Evolutionary conservation across 2,888 invertebrate species (phyloP).

Genomic region (Habroteleia sp.): DNA sequence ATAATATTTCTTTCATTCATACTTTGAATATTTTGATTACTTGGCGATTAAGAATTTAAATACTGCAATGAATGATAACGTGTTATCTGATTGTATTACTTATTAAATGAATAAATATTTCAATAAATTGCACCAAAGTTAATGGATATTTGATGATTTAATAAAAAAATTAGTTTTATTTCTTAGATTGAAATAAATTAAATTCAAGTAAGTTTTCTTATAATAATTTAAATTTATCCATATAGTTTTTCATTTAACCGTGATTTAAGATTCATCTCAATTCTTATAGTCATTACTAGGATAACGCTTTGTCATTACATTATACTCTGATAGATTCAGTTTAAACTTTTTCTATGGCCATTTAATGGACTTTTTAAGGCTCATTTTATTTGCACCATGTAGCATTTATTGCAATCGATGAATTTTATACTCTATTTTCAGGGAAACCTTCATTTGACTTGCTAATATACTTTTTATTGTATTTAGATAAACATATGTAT

Average conservation of each 20-base stretch:
- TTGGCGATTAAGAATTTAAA: too few species aligned
- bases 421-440: conserved; percentile 11
- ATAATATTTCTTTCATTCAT: too few species aligned
- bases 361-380: conserved; percentile 24
- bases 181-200: too few species aligned
- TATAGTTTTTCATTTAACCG: conserved; percentile 17
- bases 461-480: conserved; percentile 8
- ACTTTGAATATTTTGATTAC: too few species aligned
- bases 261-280: conserved; percentile 24
- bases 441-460: conserved; percentile 16
- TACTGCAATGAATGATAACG: too few species aligned
- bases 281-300: conserved; percentile 16
- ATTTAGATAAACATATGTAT: conserved; percentile 12
- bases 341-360: conserved; percentile 26
- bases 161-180: too few species aligned
- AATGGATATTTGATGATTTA: too few species aligned
- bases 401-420: conserved; percentile 26
- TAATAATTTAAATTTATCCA: too few species aligned
- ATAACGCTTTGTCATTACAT: conserved; percentile 43
- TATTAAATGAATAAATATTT: too few species aligned
- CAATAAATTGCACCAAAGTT: too few species aligned
- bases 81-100: too few species aligned
- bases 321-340: conserved; percentile 28
- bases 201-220: too few species aligned
- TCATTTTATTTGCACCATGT: conserved; percentile 18